These are phyloP conservation scores for Ceramica pisi DNA, from an alignment of 2,888 invertebrate genomes.

Conservation along the genomic window DNA sequence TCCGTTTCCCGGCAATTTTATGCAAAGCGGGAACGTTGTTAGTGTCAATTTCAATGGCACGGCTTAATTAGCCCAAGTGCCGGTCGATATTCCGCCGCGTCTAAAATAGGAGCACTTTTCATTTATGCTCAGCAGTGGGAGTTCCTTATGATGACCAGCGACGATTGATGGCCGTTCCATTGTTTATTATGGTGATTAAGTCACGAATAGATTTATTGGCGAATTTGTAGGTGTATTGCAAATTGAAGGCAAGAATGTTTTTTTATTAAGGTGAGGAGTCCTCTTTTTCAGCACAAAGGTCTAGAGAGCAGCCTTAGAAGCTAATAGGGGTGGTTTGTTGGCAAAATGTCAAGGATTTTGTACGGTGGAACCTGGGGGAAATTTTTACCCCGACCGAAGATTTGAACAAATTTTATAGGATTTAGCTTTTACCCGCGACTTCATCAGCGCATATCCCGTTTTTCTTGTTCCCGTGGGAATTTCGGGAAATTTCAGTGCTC, in stretches of 20 bases:
- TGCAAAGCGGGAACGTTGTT: conserved; percentile 43
- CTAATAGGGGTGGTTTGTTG: conserved; percentile 27
- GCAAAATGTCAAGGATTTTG: conserved; percentile 30
- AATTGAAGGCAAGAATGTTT: conserved; percentile 11
- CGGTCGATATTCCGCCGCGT: conserved; percentile 53
- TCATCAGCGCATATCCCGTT: no score
- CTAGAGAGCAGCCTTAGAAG: conserved; percentile 4
- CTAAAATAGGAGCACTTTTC: conserved; percentile 61
- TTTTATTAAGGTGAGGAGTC: conserved; percentile 1
- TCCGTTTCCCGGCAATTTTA: conserved; percentile 28
- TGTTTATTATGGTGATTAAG: conserved; percentile 48
- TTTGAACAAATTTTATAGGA: background rate
- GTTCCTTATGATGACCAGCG: conserved; percentile 39
- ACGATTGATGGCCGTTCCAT: conserved; percentile 36
- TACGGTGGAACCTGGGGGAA: background rate
- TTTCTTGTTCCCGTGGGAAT: no score
- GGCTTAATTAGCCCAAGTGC: conserved; percentile 61
- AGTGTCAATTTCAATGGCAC: conserved; percentile 57
- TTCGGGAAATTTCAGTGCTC: no score
- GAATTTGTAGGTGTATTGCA: conserved; percentile 10
- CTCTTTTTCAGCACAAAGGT: conserved; percentile 11
- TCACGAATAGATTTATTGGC: conserved; percentile 50
- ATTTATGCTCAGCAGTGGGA: conserved; percentile 53
- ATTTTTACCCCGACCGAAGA: background rate
- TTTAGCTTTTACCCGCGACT: no score